Conservation (phyloP, 35 echinoderm and acorn worm genomes). For the Hemicentrotus pulcherrimus region DNA sequence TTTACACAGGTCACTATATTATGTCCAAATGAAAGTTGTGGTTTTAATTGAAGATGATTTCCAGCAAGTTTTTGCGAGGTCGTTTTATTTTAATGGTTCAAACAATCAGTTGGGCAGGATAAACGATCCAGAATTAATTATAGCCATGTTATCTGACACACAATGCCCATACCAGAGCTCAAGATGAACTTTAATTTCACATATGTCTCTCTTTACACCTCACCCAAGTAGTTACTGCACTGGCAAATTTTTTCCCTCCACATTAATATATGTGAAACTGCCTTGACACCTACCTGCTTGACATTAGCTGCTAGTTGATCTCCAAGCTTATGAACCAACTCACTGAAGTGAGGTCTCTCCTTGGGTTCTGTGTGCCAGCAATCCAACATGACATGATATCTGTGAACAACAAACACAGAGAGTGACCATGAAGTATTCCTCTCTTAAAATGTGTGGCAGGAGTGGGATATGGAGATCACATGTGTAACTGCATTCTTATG, state of each 20-base stretch:
- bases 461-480: background rate
- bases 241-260: background rate
- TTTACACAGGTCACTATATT: no score
- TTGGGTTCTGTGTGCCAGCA: conserved; percentile 94
- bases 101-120: no score
- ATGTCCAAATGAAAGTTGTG: no score
- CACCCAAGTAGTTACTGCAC: background rate
- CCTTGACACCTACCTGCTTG: conserved; percentile 68
- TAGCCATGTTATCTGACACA: no score
- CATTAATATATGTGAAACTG: background rate
- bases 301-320: conserved; percentile 88
- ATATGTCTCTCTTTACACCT: no score
- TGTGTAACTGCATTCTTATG: no score
- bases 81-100: no score
- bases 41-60: no score
- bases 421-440: background rate
- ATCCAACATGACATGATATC: conserved; percentile 93
- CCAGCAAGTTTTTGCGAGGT: no score
- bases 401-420: conserved; percentile 52
- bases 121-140: no score
- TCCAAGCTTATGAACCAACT: conserved; percentile 82
- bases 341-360: conserved; percentile 83
- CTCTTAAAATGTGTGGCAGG: background rate
- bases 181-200: no score
- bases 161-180: no score